Conservation (phyloP, 2,888 invertebrate species). For the Helleia helle region DNA sequence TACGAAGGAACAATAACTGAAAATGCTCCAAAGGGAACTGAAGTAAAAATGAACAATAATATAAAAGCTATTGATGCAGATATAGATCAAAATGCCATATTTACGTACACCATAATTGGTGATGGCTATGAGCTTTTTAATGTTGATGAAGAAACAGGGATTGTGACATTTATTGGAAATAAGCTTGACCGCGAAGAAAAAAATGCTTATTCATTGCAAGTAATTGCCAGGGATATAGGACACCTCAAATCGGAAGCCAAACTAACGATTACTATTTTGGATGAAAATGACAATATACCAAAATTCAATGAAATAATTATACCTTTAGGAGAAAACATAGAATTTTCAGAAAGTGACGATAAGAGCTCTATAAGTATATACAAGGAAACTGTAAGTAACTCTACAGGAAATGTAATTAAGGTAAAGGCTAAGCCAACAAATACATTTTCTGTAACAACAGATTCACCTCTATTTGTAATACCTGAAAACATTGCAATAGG, state of each 20-base stretch:
- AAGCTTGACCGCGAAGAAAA: slow-evolving; percentile 84
- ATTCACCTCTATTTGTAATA: slow-evolving; percentile 76
- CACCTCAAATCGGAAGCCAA: slow-evolving; percentile 83
- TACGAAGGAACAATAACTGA: slow-evolving; percentile 88
- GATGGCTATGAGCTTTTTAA: slow-evolving; percentile 83
- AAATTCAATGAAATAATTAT: slow-evolving; percentile 80
- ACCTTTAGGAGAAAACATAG: slow-evolving; percentile 78
- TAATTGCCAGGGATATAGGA: slow-evolving; percentile 85
- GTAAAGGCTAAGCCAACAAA: slow-evolving; percentile 48
- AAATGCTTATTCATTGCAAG: slow-evolving; percentile 77
- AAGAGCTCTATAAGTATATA: slow-evolving; percentile 61
- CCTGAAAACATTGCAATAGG: slow-evolving; percentile 83
- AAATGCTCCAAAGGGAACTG: slow-evolving; percentile 81
- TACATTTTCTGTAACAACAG: slow-evolving; percentile 44
- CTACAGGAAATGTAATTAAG: slow-evolving; percentile 37
- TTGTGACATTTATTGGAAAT: slow-evolving; percentile 71
- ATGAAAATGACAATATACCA: slow-evolving; percentile 88
- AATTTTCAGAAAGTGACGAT: slow-evolving; percentile 77
- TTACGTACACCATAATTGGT: slow-evolving; percentile 80
- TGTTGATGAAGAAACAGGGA: slow-evolving; percentile 78
- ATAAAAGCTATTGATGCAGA: slow-evolving; percentile 84
- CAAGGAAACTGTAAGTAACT: slow-evolving; percentile 47
- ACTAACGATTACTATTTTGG: slow-evolving; percentile 80
- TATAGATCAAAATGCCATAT: slow-evolving; percentile 78
- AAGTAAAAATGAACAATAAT: slow-evolving; percentile 79